Percentiles rank a stretch among this genome's conserved stretches.
Conservation (phyloP, 2,113 vertebrate genomes). For the Vicugna pacos region DNA sequence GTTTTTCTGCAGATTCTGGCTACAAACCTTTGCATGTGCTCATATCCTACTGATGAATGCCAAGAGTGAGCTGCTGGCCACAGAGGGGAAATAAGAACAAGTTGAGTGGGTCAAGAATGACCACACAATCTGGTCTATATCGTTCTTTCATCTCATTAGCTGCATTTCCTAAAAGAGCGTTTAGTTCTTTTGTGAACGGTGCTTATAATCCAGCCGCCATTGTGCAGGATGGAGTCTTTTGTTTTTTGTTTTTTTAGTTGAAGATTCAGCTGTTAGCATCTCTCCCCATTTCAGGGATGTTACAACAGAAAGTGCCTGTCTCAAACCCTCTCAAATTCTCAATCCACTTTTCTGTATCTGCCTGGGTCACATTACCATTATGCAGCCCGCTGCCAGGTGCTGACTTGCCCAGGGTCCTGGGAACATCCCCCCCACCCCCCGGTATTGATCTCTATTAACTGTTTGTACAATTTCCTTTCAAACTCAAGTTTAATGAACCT, state of each 20-base stretch:
- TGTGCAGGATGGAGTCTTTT: neutral
- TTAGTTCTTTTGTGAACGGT: neutral
- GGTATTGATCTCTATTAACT: conserved; percentile 87
- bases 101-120: neutral
- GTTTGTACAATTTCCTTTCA: conserved; percentile 87
- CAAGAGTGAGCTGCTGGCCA: neutral
- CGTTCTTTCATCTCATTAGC: neutral
- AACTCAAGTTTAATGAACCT: conserved; percentile 85
- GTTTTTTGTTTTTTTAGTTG: conserved; percentile 57
- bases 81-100: neutral
- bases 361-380: conserved; percentile 80
- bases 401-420: conserved; percentile 86
- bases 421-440: conserved; percentile 81
- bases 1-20: conserved; percentile 13
- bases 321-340: neutral
- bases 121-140: neutral
- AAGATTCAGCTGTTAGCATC: neutral
- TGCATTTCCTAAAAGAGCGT: neutral
- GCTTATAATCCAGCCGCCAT: neutral
- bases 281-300: neutral
- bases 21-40: neutral
- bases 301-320: conserved; percentile 30
- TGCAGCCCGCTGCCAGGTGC: conserved; percentile 83
- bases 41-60: neutral
- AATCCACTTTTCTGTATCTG: conserved; percentile 50